Base-by-base conservation (phyloP, 2,113 vertebrate species). In the Bubo bubo region DNA sequence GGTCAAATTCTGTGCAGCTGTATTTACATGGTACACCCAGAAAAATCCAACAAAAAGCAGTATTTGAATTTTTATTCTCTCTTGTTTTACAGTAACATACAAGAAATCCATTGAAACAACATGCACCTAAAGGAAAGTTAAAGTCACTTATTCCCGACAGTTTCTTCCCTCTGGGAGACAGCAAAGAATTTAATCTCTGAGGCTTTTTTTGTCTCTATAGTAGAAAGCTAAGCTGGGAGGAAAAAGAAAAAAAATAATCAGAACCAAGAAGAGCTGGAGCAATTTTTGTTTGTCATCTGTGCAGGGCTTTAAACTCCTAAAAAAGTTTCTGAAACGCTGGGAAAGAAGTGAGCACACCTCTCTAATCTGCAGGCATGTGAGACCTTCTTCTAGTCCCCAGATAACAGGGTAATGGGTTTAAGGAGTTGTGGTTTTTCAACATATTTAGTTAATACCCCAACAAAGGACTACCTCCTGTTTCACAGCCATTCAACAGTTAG, bases 51-150 rank as follows among this genome's bases (percentile, higher is more conserved):
- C 28, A 47, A 89, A 89, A 32, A 87, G 32, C 20, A 55, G 37
- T 49, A 47, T 66, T 79, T 87, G 52, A 89, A 50, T 70, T 91
- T 93, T 94, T 63, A 76, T 88, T 90, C 32, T 90, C n/a, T 53
- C 32, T 58, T 73, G 18, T 67, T 93, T 76, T 74, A 79, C 9
- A 79, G 1, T 79, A 72, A 79, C 39, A 85, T 74, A 70, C 41
- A 83, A 83, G 58, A 79, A 94, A 76, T 12, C 12, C 53, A 32
- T 4, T 66, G 71, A 80, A 96, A 79, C 32, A 60, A 21, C 45
- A 79, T 4, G 2, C 19, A 93, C 30, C 21, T 79, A 24, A 64
- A 66, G 45, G 60, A 30, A 91, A 90, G 20, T 45, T 79, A 82
- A 89, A 39, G 52, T 62, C 20, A 27, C 23, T 89, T 49, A 18